Conservation (phyloP, 2,797 vertebrate genomes). For the Lophotriccus pileatus region DNA sequence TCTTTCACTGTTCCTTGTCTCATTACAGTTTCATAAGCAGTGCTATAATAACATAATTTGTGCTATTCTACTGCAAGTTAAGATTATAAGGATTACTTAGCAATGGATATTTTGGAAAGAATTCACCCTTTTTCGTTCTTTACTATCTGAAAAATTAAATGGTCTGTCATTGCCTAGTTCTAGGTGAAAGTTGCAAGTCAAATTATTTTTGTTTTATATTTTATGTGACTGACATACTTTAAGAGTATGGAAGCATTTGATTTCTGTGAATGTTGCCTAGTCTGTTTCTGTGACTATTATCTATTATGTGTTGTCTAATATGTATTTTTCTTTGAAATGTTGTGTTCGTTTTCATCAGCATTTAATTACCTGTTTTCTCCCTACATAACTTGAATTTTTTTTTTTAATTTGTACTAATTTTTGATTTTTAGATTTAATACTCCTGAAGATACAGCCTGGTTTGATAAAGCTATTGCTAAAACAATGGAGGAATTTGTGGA, state of each 20-base stretch:
- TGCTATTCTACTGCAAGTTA: neutral
- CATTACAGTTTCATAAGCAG: neutral
- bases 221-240: neutral
- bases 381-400: neutral
- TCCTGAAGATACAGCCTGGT: slow-evolving; percentile 74
- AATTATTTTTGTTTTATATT: neutral
- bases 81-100: neutral
- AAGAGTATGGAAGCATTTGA: neutral
- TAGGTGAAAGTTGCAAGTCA: neutral
- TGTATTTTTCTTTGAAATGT: neutral
- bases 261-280: neutral
- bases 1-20: neutral
- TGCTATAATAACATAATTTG: neutral
- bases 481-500: slow-evolving; percentile 67
- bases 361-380: neutral
- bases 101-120: neutral
- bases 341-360: neutral
- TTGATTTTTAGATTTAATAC: slow-evolving; percentile 71
- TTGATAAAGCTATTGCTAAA: slow-evolving; percentile 53
- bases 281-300: neutral
- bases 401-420: neutral
- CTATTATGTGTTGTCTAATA: neutral
- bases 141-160: neutral
- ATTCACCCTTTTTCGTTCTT: neutral
- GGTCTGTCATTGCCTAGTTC: neutral